A percentile compares a stretch with the other conserved stretches of the same genome.
These are phyloP conservation scores for Hemichromis elongatus DNA, from an alignment of 2,113 vertebrate genomes.

Conservation along the genomic window DNA sequence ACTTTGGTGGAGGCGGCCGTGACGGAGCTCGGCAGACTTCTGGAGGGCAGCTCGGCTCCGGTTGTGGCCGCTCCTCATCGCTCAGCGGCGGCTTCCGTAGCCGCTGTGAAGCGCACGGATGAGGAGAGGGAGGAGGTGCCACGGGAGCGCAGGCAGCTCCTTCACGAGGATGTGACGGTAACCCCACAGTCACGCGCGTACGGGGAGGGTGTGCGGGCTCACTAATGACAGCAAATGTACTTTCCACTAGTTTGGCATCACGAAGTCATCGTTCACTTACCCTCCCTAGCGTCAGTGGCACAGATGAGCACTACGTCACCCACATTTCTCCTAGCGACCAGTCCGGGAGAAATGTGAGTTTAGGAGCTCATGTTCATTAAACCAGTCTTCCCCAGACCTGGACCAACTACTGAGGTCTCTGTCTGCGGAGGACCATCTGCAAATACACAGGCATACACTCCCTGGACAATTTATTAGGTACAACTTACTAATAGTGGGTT, in stretches of 20 bases:
- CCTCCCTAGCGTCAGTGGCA: not conserved
- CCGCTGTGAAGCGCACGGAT: not conserved
- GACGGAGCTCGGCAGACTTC: slow-evolving; percentile 28
- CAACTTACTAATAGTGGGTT: not conserved
- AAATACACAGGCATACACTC: not conserved
- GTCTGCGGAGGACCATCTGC: too few species aligned
- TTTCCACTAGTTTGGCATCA: not conserved
- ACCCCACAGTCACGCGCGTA: not conserved
- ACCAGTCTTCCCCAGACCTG: too few species aligned
- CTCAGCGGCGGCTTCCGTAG: not conserved
- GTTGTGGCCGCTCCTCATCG: not conserved
- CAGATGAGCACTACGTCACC: not conserved
- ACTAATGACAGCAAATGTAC: not conserved
- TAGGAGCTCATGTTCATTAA: not conserved
- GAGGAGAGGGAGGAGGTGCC: not conserved
- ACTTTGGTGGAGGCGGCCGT: slow-evolving; percentile 25
- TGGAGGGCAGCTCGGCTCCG: not conserved
- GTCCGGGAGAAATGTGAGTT: not conserved
- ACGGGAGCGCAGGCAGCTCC: not conserved
- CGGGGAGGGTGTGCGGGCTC: not conserved
- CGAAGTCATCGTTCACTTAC: too few species aligned
- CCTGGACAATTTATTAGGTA: not conserved
- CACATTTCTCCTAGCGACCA: not conserved
- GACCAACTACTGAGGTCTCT: too few species aligned
- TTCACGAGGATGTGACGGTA: slow-evolving; percentile 1